Base-by-base conservation (phyloP, 2,888 invertebrate species). In the Agrochola lota region DNA sequence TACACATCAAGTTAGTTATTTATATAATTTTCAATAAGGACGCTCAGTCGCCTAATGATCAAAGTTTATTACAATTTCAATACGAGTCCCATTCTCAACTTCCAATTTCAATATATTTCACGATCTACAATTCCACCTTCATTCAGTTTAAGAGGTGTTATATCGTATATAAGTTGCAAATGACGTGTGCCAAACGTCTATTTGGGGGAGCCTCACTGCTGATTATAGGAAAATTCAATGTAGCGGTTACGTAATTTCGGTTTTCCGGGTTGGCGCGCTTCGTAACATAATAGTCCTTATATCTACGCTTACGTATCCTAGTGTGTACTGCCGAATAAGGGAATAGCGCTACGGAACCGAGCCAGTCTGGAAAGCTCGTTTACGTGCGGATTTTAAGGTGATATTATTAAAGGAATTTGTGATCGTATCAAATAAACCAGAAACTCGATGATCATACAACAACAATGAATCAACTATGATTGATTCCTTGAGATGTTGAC, bases 191-290 rank as follows among this genome's bases (percentile, higher is more conserved):
- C 72, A 82, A 88, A 80, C 55, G 67, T 76, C 77, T 80, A 73
- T 75, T 77, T 69, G 46, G 64, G 67, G 78, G 68, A 59, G 70
- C 67, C 67, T 88, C 88, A 86, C 86, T 87, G 87, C 88, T 91
- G 93, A 93, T 95, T 95, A 94, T 93, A 93, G 93, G 94, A 93
- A 95, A 94, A 94, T 94, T 94, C 94, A 95, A 95, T 95, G 95
- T 95, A 94, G 89, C 95, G 95, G 94, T 92, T 92, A 92, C 91
- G 95, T 95, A 95, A 96, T 96, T 96, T 94, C 94, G 94, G 95
- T 95, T 95, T 95, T 96, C 95, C 96, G 95, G 94, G 88, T 93
- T 94, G 91, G 88, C 95, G 94, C 95, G 92, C 90, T 87, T 90
- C 87, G 93, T 95, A 94, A 43, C 43, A 43, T 43, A 43, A 95